phyloP scores from a whole-genome alignment of 2,888 invertebrate species.

The Mesopsocus fuscifrons region DNA sequence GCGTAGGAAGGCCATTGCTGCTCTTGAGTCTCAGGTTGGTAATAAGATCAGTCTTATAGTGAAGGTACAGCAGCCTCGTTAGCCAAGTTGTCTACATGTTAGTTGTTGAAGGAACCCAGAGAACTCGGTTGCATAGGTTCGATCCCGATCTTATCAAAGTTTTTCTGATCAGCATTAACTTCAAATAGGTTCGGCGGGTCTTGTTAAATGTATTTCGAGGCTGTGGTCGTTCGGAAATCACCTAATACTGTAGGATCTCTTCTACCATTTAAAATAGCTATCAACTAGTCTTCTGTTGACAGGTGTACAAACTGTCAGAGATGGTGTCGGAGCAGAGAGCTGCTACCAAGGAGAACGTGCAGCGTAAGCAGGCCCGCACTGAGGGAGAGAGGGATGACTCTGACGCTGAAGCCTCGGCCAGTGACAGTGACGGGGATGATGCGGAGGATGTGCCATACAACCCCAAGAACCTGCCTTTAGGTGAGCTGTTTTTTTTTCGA shows the following conservation, averaged over 20 bases:
- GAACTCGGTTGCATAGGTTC: too few relatives aligned
- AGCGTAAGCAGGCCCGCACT: conserved; percentile 90
- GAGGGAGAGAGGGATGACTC: conserved; percentile 86
- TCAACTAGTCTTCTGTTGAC: conserved; percentile 8
- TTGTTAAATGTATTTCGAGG: background rate
- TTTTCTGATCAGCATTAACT: too few relatives aligned
- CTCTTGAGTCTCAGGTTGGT: conserved; percentile 78
- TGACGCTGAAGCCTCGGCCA: conserved; percentile 70
- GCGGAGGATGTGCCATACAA: conserved; percentile 88
- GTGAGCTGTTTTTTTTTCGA: too few relatives aligned
- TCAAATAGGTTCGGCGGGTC: too few relatives aligned
- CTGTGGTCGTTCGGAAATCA: too few relatives aligned
- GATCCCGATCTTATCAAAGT: too few relatives aligned
- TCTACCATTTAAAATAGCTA: background rate
- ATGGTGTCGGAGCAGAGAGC: conserved; percentile 66
- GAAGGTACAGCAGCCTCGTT: too few relatives aligned
- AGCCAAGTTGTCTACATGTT: too few relatives aligned
- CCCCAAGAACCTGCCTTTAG: conserved; percentile 96
- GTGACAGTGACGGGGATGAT: conserved; percentile 59
- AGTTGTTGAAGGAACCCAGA: too few relatives aligned
- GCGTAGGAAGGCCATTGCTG: conserved; percentile 71
- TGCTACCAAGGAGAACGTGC: conserved; percentile 94
- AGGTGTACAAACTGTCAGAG: conserved; percentile 45
- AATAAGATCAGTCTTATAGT: background rate
- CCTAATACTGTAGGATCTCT: too few relatives aligned